A percentile compares a stretch with the other conserved stretches of the same genome.
Conservation (phyloP, 2,113 vertebrate genomes). For the Cyprinodon brontotheroides region DNA sequence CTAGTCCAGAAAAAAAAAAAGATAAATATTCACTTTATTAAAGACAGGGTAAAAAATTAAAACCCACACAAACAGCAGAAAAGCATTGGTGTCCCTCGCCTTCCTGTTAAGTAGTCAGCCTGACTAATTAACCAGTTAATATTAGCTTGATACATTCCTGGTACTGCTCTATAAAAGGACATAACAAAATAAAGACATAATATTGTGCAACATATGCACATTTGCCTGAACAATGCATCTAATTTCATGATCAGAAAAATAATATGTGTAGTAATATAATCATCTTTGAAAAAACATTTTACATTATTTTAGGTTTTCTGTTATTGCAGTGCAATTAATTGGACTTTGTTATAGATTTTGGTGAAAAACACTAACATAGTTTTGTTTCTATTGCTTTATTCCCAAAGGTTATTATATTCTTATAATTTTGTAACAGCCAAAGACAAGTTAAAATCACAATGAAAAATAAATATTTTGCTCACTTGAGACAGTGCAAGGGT, state of each 20-base stretch:
- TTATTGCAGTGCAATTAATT: background rate
- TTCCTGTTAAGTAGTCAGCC: background rate
- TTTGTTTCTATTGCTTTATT: background rate
- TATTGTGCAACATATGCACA: background rate
- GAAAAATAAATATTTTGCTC: conserved; percentile 58
- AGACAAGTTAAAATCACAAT: background rate
- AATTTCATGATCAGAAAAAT: background rate
- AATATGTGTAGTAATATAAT: background rate
- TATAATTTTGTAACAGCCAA: background rate
- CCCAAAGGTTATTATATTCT: background rate
- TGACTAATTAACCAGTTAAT: background rate
- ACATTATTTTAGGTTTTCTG: background rate
- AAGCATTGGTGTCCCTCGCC: background rate
- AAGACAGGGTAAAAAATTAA: background rate
- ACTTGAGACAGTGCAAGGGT: conserved; percentile 97
- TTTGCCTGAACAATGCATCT: background rate
- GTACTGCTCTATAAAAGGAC: background rate
- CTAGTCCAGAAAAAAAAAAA: too few relatives aligned
- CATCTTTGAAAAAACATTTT: background rate
- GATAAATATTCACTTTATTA: too few relatives aligned
- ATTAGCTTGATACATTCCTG: background rate
- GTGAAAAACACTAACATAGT: background rate
- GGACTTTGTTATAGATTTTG: background rate
- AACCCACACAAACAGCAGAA: too few relatives aligned
- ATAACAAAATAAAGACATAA: background rate